Evolutionary conservation across 2,113 vertebrate genomes (phyloP).

Genomic region (Thunnus thynnus): DNA sequence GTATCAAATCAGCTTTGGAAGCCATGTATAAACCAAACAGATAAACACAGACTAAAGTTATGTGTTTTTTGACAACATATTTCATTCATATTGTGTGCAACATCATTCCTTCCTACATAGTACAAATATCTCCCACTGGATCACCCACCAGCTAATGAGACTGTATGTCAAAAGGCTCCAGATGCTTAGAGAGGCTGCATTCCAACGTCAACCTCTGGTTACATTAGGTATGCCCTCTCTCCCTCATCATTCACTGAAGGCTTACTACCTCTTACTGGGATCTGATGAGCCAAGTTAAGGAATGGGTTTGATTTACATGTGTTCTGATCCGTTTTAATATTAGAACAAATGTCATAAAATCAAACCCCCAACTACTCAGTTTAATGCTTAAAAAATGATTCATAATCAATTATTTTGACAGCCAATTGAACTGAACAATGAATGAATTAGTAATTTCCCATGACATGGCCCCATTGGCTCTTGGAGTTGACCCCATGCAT

Average conservation of each 20-base stretch:
- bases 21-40: neutral
- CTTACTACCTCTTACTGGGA: neutral
- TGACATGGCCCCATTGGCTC: neutral
- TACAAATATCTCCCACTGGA: slow-evolving; percentile 16
- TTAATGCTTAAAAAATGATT: neutral
- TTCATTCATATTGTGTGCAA: neutral
- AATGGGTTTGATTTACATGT: slow-evolving; percentile 13
- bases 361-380: neutral
- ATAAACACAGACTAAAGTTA: neutral
- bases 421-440: neutral
- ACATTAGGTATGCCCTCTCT: slow-evolving; percentile 42
- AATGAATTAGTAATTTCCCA: neutral
- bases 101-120: neutral
- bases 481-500: slow-evolving; percentile 5
- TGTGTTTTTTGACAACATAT: neutral
- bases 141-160: slow-evolving; percentile 53
- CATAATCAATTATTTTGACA: neutral
- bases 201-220: slow-evolving; percentile 64
- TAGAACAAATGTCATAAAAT: slow-evolving; percentile 6
- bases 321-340: neutral
- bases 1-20: neutral
- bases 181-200: slow-evolving; percentile 61
- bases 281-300: slow-evolving; percentile 8
- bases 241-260: slow-evolving; percentile 34
- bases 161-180: slow-evolving; percentile 46